phyloP scores from a whole-genome alignment of 2,888 invertebrate genomes.

The Eilema depressum region DNA sequence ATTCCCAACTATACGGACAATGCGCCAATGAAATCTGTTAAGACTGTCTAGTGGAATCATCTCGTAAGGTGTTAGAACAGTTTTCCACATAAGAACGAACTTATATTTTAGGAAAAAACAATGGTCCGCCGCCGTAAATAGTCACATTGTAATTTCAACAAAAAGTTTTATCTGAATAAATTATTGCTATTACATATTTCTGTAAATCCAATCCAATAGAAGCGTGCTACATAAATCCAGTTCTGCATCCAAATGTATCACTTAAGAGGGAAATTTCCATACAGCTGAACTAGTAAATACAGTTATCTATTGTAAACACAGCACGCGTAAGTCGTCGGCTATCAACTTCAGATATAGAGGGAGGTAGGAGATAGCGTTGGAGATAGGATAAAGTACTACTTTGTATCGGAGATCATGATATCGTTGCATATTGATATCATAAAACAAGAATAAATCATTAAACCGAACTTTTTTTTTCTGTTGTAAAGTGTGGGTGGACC shows the following conservation, averaged over 20 bases:
- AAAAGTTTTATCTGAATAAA: not conserved
- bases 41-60: not conserved
- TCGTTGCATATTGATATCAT: not conserved
- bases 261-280: slow-evolving; percentile 57
- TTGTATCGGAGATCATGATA: slow-evolving; percentile 24
- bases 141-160: too few species aligned
- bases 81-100: not conserved
- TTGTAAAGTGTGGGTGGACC: not conserved
- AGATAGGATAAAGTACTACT: slow-evolving; percentile 45
- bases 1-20: not conserved
- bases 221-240: not conserved
- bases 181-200: not conserved
- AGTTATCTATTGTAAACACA: slow-evolving; percentile 58
- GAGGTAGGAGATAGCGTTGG: slow-evolving; percentile 47
- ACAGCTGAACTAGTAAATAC: slow-evolving; percentile 51
- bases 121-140: too few species aligned
- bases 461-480: not conserved
- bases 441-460: not conserved
- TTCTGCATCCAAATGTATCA: not conserved
- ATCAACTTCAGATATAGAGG: slow-evolving; percentile 49
- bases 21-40: too few species aligned
- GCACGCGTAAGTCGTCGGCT: slow-evolving; percentile 49
- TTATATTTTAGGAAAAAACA: not conserved
- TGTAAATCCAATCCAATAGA: not conserved
- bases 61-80: not conserved